Percentiles rank a stretch among this genome's conserved stretches.
Evolutionary conservation across 2,113 vertebrate genomes (phyloP).

Genomic region (Protobothrops flavoviridis): DNA sequence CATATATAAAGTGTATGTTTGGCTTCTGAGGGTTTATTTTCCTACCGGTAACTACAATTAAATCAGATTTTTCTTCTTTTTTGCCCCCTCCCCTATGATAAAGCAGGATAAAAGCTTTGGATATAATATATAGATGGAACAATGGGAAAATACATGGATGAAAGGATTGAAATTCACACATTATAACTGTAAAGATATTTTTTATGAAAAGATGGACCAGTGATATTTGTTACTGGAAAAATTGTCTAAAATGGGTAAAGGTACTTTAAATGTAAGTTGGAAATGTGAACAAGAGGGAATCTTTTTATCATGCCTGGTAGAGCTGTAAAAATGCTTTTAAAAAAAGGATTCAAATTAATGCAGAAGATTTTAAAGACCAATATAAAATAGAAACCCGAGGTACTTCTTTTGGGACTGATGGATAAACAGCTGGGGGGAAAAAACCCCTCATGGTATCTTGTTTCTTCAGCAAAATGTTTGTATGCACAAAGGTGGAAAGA

Average conservation of each 20-base stretch:
- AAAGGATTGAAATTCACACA: neutral
- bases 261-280: neutral
- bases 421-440: neutral
- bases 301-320: neutral
- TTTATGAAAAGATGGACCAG: neutral
- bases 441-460: neutral
- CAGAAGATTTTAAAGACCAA: neutral
- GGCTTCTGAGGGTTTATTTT: neutral
- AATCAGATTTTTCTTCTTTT: neutral
- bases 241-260: neutral
- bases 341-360: neutral
- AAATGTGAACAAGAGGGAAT: neutral
- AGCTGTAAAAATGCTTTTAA: neutral
- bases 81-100: neutral
- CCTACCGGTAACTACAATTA: neutral
- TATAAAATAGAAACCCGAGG: neutral
- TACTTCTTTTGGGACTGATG: neutral
- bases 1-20: neutral
- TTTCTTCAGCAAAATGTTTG: neutral
- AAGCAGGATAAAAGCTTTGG: neutral
- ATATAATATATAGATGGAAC: neutral
- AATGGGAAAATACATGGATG: neutral
- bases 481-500: neutral
- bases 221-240: neutral
- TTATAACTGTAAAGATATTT: neutral